These are phyloP conservation scores for Trissoscelio sp. DNA, from an alignment of 2,888 invertebrate genomes.

Conservation along the genomic window DNA sequence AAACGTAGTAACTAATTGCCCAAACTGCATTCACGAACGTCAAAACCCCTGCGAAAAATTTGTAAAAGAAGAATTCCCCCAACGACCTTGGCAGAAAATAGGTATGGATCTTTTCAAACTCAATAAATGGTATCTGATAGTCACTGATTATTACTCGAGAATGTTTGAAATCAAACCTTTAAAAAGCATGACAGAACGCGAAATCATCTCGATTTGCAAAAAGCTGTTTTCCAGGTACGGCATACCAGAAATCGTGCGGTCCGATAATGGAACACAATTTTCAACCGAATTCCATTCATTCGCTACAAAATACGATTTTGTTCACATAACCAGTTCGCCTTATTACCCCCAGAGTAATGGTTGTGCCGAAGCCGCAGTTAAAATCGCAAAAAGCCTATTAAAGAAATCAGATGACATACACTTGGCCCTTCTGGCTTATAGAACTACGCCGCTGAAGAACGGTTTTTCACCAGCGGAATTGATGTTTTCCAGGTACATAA, in stretches of 20 bases:
- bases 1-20: slow-evolving; percentile 58
- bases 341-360: too few species aligned
- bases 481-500: too few species aligned
- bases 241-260: background rate
- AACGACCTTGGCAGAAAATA: slow-evolving; percentile 70
- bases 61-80: slow-evolving; percentile 63
- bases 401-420: too few species aligned
- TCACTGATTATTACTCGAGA: slow-evolving; percentile 67
- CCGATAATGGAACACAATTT: background rate
- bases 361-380: too few species aligned
- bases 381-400: too few species aligned
- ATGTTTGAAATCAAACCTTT: background rate
- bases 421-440: too few species aligned
- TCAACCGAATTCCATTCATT: too few species aligned
- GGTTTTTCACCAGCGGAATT: too few species aligned
- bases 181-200: background rate
- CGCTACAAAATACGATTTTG: too few species aligned
- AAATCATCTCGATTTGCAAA: background rate
- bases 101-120: slow-evolving; percentile 67
- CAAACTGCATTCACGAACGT: slow-evolving; percentile 54
- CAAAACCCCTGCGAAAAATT: slow-evolving; percentile 51
- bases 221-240: slow-evolving; percentile 6
- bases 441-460: too few species aligned
- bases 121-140: slow-evolving; percentile 63
- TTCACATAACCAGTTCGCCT: too few species aligned